Percentiles rank a stretch among this genome's conserved stretches.
Evolutionary conservation across 2,888 invertebrate species (phyloP).

Genomic region (Drosophila meridionalis): DNA sequence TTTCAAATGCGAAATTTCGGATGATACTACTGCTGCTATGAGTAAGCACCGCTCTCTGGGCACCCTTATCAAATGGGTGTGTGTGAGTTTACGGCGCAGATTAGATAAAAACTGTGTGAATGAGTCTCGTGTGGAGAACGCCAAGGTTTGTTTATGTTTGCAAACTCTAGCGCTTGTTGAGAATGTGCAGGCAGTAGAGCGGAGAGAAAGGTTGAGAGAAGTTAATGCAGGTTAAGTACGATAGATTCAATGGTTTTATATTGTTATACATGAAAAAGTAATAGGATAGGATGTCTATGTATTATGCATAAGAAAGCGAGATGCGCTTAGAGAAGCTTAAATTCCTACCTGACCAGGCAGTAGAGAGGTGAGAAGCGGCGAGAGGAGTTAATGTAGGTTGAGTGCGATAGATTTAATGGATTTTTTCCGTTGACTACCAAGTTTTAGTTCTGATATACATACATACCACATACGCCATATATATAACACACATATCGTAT

Average conservation of each 20-base stretch:
- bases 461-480: no score
- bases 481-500: no score
- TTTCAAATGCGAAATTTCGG: slow-evolving; percentile 56
- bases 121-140: slow-evolving; percentile 21
- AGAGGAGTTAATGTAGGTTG: slow-evolving; percentile 2
- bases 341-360: not conserved
- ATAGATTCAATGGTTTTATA: no score
- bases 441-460: no score
- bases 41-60: slow-evolving; percentile 58
- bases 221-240: slow-evolving; percentile 6
- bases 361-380: no score
- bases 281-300: not conserved
- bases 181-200: not conserved
- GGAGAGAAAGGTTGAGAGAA: no score
- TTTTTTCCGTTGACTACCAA: no score
- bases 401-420: not conserved
- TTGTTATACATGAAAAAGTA: no score
- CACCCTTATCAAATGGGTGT: slow-evolving; percentile 53
- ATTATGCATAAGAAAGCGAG: not conserved
- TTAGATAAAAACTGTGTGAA: slow-evolving; percentile 61
- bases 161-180: slow-evolving; percentile 1
- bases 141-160: slow-evolving; percentile 68
- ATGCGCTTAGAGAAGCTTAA: not conserved
- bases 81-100: slow-evolving; percentile 46
- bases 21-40: slow-evolving; percentile 56